A percentile compares a stretch with the other conserved stretches of the same genome.
Evolutionary conservation across 2,888 invertebrate genomes (phyloP).

Genomic region (Cantharis lateralis): DNA sequence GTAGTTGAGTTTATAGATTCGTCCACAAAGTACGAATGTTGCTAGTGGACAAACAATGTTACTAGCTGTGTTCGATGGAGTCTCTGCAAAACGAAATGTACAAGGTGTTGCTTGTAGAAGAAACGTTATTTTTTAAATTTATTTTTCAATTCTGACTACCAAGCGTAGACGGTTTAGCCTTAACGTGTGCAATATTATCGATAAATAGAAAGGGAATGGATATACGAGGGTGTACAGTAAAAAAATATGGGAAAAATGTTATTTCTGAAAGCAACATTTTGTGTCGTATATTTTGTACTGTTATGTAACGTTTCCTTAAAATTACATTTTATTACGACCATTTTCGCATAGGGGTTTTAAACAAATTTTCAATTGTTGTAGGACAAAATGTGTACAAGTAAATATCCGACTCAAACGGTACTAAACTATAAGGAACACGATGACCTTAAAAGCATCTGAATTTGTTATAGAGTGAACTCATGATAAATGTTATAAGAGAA

Average conservation of each 20-base stretch:
- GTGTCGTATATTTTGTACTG: background rate
- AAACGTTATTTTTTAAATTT: background rate
- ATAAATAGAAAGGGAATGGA: background rate
- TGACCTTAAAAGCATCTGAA: constrained; percentile 23
- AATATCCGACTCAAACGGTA: constrained; percentile 35
- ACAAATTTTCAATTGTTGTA: background rate
- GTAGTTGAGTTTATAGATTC: constrained; percentile 53
- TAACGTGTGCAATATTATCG: constrained; percentile 45
- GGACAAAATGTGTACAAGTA: constrained; percentile 20
- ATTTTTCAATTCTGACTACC: background rate
- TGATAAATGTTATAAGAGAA: constrained; percentile 16
- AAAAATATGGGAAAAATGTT: background rate
- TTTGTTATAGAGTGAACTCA: constrained; percentile 24
- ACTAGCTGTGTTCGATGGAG: constrained; percentile 56
- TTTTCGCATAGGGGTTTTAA: background rate
- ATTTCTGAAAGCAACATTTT: background rate
- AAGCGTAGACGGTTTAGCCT: constrained; percentile 38
- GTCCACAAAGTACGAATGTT: constrained; percentile 53
- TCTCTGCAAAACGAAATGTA: constrained; percentile 45
- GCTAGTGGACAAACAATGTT: constrained; percentile 53
- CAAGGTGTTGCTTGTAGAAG: constrained; percentile 17
- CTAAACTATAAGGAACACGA: constrained; percentile 21
- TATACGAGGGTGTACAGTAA: background rate
- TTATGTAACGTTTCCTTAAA: constrained; percentile 7
- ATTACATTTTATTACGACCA: background rate